phyloP scores from a whole-genome alignment of 2,113 vertebrate genomes.

The Aleadryas rufinucha region DNA sequence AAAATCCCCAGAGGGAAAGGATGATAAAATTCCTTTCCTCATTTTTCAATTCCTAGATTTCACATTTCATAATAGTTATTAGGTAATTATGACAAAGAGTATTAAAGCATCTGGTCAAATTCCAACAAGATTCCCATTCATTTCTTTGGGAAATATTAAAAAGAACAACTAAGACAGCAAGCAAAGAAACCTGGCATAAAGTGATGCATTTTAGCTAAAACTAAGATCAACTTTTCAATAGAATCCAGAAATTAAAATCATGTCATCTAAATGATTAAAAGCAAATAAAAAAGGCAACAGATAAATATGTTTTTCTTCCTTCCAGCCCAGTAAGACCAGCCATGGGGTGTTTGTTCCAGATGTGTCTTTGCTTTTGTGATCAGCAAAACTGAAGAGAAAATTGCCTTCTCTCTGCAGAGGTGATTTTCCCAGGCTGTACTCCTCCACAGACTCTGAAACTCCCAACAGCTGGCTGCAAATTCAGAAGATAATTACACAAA shows the following conservation, averaged over 20 bases:
- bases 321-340: neutral
- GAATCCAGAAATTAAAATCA: neutral
- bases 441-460: neutral
- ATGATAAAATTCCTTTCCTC: neutral
- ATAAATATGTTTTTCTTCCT: neutral
- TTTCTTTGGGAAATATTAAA: neutral
- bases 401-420: neutral
- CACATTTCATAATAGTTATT: neutral
- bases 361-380: neutral
- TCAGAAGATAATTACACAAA: neutral
- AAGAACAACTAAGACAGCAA: neutral
- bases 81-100: neutral
- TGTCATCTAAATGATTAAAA: neutral
- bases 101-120: neutral
- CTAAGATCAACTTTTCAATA: neutral
- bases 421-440: neutral
- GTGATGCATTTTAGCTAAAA: neutral
- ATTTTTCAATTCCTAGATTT: neutral
- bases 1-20: neutral
- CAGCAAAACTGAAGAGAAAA: neutral
- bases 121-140: neutral
- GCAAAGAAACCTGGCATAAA: neutral
- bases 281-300: neutral
- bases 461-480: neutral
- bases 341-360: neutral